phyloP scores from a whole-genome alignment of 2,888 invertebrate genomes.

The Chymomyza fuscimana region DNA sequence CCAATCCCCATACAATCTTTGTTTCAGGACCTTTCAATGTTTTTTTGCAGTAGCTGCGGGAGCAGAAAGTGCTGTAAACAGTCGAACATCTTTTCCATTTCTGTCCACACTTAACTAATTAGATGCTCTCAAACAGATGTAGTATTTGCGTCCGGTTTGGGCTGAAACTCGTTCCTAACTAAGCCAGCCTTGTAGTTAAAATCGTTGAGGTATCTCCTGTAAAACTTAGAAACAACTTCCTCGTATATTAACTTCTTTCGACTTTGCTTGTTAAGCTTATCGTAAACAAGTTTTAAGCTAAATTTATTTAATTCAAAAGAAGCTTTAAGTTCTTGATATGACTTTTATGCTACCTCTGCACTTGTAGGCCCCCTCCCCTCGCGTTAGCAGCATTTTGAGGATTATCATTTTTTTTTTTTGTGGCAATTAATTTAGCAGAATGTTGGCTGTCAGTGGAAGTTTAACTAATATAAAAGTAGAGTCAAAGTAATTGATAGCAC shows the following conservation, averaged over 20 bases:
- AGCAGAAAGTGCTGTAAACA: too few species aligned
- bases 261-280: not conserved
- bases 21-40: too few species aligned
- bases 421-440: not conserved
- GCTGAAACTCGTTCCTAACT: not conserved
- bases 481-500: slow-evolving; percentile 19
- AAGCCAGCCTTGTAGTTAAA: not conserved
- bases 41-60: too few species aligned
- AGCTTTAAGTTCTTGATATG: not conserved
- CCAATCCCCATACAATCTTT: too few species aligned
- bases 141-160: too few species aligned
- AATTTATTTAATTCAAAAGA: not conserved
- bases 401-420: not conserved
- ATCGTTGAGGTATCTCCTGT: not conserved
- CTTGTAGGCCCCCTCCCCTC: too few species aligned
- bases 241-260: too few species aligned
- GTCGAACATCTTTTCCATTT: too few species aligned
- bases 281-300: not conserved
- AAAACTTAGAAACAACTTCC: not conserved
- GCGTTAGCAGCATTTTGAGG: not conserved
- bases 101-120: too few species aligned
- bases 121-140: too few species aligned
- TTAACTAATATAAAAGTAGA: slow-evolving; percentile 1
- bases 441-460: not conserved
- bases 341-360: not conserved